Base-by-base conservation (phyloP, 2,888 invertebrate genomes). In the Acrocera orbiculus region DNA sequence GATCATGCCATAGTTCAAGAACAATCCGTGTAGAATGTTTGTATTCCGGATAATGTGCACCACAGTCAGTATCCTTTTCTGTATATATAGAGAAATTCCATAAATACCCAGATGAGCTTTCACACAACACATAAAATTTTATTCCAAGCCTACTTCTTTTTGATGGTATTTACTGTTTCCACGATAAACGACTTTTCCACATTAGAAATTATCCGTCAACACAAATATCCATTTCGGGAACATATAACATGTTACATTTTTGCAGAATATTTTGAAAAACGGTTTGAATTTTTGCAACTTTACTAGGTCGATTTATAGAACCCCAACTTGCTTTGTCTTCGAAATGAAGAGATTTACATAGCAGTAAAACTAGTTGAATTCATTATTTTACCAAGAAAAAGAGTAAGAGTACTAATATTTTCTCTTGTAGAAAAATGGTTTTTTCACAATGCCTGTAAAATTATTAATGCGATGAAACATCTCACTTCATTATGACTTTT, bases 281-380 rank as follows among this genome's bases (percentile, higher is more conserved):
- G 9, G 29, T 29, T 19, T 19, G 16, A 17, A 29, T 19, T 4
- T 29, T 29, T 5, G 29, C 17, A 5, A 5, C 2, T 5, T 30
- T 30, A 8, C 10, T 22, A 16, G 10, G 15, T 24, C 16, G 19
- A 5, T 7, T 16, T 29, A 17, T 15, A 23, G 2, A 7, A n/a
- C 13, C 32, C 10, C 7, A 25, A n/a, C 15, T 4, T 25, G 10
- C n/a, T 16, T 32, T 32, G 9, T 32, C 20, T 25, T 25, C 24
- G 11, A 32, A 32, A 16, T 32, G 32, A 24, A 32, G 15, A 32
- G 25, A 32, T 32, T 32, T 32, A 25, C 25, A 32, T 16, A 25
- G 7, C 11, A 32, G 16, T 24, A 16, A 7, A 25, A 32, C 32
- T 23, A 24, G 16, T 15, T 8, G 10, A 2, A 24, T 23, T 15